Conservation (phyloP, 2,888 invertebrate species). For the Cyclophora albipunctata region DNA sequence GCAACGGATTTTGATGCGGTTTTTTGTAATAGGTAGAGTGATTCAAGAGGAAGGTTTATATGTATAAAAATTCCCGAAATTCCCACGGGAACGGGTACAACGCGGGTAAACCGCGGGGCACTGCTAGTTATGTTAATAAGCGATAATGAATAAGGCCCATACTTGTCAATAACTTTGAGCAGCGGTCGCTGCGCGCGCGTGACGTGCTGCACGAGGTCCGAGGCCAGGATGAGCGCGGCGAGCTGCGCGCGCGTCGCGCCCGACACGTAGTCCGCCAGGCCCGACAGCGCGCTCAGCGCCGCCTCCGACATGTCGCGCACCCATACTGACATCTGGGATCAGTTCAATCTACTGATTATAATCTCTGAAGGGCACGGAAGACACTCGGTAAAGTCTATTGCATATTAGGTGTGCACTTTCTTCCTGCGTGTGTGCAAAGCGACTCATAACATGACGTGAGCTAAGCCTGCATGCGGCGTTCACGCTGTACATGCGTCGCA, state of each 20-base stretch:
- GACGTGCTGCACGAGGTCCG: conserved; percentile 31
- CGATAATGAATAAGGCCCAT: no score
- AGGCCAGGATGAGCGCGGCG: conserved; percentile 33
- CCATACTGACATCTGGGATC: conserved; percentile 46
- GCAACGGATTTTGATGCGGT: no score
- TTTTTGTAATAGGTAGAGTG: no score
- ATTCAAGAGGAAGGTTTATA: no score
- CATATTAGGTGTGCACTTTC: background rate
- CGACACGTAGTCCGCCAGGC: conserved; percentile 29
- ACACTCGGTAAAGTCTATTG: background rate
- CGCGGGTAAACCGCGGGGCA: no score
- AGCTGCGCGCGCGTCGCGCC: conserved; percentile 24
- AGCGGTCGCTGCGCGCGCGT: conserved; percentile 37
- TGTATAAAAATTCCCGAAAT: no score
- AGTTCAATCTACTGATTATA: background rate
- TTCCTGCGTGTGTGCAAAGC: no score
- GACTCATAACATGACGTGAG: no score
- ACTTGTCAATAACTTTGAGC: background rate
- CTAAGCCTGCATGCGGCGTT: no score
- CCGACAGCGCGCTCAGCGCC: conserved; percentile 37
- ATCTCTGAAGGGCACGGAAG: background rate
- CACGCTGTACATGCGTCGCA: no score
- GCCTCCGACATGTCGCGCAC: conserved; percentile 54
- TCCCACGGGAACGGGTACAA: no score
- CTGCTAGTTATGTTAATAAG: no score